These are phyloP conservation scores for Odontocerum albicorne DNA, from an alignment of 2,888 invertebrate genomes.

Conservation along the genomic window DNA sequence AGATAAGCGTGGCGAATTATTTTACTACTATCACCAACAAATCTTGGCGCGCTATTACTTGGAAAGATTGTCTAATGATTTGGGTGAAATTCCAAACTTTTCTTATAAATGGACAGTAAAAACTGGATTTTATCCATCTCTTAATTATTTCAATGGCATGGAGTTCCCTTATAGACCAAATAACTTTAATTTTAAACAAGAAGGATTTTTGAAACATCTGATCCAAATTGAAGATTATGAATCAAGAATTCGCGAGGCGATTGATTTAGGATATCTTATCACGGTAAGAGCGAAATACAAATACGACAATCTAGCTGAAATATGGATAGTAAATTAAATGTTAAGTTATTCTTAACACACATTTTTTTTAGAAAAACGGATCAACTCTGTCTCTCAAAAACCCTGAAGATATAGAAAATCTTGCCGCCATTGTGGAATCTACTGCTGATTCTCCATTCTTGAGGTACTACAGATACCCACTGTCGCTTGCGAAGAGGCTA, in stretches of 20 bases:
- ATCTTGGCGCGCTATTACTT: constrained; percentile 58
- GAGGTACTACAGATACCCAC: constrained; percentile 61
- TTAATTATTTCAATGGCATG: constrained; percentile 59
- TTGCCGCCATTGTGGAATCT: constrained; percentile 67
- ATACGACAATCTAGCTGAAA: too few relatives aligned
- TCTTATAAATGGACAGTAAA: constrained; percentile 55
- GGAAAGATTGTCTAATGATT: constrained; percentile 63
- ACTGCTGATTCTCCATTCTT: constrained; percentile 63
- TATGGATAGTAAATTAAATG: too few relatives aligned
- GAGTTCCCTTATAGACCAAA: constrained; percentile 57
- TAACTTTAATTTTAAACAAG: constrained; percentile 41
- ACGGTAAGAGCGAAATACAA: too few relatives aligned
- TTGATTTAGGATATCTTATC: constrained; percentile 52
- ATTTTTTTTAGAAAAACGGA: not conserved
- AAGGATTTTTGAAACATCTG: constrained; percentile 40
- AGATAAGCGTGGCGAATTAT: constrained; percentile 50
- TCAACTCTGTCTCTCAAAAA: not conserved
- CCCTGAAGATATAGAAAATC: constrained; percentile 51
- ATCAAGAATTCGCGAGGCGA: constrained; percentile 51
- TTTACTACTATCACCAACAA: constrained; percentile 53
- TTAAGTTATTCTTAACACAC: too few relatives aligned
- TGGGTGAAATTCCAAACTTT: constrained; percentile 58
- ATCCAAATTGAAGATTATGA: constrained; percentile 44
- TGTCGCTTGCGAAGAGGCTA: constrained; percentile 58
- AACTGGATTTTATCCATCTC: constrained; percentile 61